phyloP scores from a whole-genome alignment of 2,113 vertebrate genomes.

The Leiothrix lutea region DNA sequence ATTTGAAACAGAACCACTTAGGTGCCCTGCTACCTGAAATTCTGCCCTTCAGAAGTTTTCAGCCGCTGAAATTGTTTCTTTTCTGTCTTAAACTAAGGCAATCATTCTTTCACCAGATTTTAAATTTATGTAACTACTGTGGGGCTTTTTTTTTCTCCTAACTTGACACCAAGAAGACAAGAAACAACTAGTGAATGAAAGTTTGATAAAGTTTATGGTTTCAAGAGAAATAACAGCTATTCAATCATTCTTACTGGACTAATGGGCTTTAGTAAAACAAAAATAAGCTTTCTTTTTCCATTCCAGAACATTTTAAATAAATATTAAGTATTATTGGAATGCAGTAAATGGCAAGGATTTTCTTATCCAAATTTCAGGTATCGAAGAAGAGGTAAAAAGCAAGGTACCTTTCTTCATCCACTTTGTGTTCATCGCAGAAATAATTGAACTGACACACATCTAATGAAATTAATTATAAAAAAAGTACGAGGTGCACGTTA shows the following conservation, averaged over 20 bases:
- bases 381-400: not conserved
- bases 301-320: not conserved
- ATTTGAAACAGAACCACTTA: not conserved
- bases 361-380: not conserved
- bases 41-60: not conserved
- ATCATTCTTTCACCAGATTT: not conserved
- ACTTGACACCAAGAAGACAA: not conserved
- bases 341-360: not conserved
- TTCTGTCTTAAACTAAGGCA: not conserved
- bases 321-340: not conserved
- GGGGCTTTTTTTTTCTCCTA: not conserved
- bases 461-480: not conserved
- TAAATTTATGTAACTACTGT: not conserved
- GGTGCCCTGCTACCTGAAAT: not conserved
- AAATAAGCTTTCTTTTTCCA: not conserved
- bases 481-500: not conserved
- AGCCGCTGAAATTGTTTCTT: not conserved
- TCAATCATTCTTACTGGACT: not conserved
- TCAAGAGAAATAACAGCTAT: not conserved
- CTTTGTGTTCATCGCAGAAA: not conserved
- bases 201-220: not conserved
- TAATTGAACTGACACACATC: not conserved
- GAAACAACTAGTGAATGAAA: not conserved
- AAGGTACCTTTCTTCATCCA: not conserved
- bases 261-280: not conserved